A percentile compares a stretch with the other conserved stretches of the same genome.
phyloP scores from a whole-genome alignment of 2,888 invertebrate genomes.

The Tiphia femorata region DNA sequence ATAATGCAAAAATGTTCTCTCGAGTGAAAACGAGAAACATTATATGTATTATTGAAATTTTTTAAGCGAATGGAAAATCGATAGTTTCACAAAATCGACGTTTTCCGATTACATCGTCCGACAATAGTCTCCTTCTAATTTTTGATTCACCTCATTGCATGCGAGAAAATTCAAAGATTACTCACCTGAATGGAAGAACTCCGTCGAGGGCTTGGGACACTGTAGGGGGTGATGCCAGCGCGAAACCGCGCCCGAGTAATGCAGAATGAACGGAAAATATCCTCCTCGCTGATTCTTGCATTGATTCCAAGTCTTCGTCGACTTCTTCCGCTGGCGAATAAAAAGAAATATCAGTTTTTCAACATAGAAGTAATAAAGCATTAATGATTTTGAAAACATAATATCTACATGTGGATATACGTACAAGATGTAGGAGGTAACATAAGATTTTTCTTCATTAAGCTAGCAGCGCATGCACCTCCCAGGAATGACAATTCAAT shows the following conservation, averaged over 20 bases:
- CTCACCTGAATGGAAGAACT: constrained; percentile 85
- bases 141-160: background rate
- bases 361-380: background rate
- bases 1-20: background rate
- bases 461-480: constrained; percentile 90
- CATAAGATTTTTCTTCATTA: constrained; percentile 85
- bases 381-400: background rate
- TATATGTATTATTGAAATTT: too few species aligned
- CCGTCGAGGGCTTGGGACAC: constrained; percentile 93
- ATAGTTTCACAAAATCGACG: background rate
- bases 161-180: constrained; percentile 33
- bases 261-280: constrained; percentile 76
- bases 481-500: constrained; percentile 91
- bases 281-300: constrained; percentile 74
- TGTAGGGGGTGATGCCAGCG: constrained; percentile 87
- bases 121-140: background rate
- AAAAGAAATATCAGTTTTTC: background rate
- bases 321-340: constrained; percentile 73
- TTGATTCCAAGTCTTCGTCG: constrained; percentile 79
- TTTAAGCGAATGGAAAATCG: too few species aligned
- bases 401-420: constrained; percentile 31
- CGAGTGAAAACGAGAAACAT: too few species aligned
- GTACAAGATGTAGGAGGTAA: constrained; percentile 75
- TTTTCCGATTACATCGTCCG: background rate
- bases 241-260: constrained; percentile 90